Evolutionary conservation across 2,797 vertebrate genomes (phyloP).

Genomic region (Rhinella marina): DNA sequence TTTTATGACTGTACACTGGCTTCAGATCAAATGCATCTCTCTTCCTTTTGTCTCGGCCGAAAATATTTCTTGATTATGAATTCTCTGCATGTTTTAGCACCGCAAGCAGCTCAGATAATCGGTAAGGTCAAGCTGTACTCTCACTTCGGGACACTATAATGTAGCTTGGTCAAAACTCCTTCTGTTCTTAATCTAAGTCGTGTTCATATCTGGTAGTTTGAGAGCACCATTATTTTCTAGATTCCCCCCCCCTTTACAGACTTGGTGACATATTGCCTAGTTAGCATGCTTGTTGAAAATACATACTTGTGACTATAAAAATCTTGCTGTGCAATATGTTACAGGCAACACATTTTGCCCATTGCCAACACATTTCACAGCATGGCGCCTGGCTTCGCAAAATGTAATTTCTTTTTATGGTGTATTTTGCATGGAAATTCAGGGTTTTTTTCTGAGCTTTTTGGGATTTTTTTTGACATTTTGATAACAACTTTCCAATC

Average conservation of each 20-base stretch:
- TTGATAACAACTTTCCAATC: not conserved
- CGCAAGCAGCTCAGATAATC: constrained; percentile 46
- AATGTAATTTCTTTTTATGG: not conserved
- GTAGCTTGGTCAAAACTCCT: constrained; percentile 14
- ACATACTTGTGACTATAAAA: constrained; percentile 44
- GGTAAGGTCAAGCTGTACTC: constrained; percentile 56
- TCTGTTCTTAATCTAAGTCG: constrained; percentile 18
- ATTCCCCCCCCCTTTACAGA: not conserved
- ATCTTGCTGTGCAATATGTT: constrained; percentile 59
- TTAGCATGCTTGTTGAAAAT: constrained; percentile 32
- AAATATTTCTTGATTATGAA: constrained; percentile 53
- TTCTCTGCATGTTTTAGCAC: constrained; percentile 41
- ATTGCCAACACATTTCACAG: constrained; percentile 45
- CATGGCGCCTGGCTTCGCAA: not conserved
- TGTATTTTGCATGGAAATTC: not conserved
- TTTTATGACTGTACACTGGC: constrained; percentile 54
- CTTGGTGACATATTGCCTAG: constrained; percentile 53
- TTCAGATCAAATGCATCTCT: constrained; percentile 47
- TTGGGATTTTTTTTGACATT: not conserved
- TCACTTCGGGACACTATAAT: constrained; percentile 38
- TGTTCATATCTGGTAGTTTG: constrained; percentile 29
- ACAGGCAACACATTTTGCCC: constrained; percentile 14
- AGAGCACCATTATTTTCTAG: not conserved
- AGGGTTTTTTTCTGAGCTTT: not conserved
- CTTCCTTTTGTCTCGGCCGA: constrained; percentile 22